Conservation (phyloP, 2,113 vertebrate species). For the Centropristis striata region DNA sequence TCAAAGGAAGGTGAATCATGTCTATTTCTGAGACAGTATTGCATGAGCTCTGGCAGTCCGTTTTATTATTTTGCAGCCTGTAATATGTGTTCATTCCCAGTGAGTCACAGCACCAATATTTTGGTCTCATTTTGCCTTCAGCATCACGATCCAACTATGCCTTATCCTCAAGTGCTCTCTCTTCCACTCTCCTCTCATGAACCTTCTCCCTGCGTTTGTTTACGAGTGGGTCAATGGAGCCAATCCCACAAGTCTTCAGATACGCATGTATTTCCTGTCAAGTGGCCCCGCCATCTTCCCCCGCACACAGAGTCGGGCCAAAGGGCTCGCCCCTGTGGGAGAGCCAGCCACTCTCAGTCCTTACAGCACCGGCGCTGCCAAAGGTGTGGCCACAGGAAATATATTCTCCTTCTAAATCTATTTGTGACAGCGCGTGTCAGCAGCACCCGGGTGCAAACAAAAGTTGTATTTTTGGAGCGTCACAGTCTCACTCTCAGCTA, state of each 20-base stretch:
- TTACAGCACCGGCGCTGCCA: conserved; percentile 50
- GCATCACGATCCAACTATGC: conserved; percentile 36
- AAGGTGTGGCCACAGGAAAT: conserved; percentile 70
- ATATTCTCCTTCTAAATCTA: conserved; percentile 48
- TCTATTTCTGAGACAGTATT: conserved; percentile 63
- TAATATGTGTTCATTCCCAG: conserved; percentile 60
- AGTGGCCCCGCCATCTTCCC: conserved; percentile 68
- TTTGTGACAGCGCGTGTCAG: conserved; percentile 30
- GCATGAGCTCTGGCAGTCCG: conserved; percentile 49
- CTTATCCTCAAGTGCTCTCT: conserved; percentile 60
- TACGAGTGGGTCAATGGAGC: conserved; percentile 61
- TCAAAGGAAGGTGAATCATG: conserved; percentile 65
- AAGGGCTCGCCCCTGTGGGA: conserved; percentile 65
- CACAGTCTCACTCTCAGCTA: conserved; percentile 14
- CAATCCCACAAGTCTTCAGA: conserved; percentile 81
- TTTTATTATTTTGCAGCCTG: conserved; percentile 59
- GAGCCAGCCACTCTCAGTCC: conserved; percentile 46
- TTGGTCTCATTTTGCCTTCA: conserved; percentile 56
- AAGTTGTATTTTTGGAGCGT: conserved; percentile 37
- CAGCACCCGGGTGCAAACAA: conserved; percentile 47
- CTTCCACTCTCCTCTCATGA: conserved; percentile 49
- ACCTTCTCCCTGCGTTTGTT: conserved; percentile 60
- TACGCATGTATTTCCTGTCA: conserved; percentile 70
- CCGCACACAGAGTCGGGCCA: conserved; percentile 73
- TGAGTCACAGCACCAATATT: conserved; percentile 73